Evolutionary conservation across 2,888 invertebrate genomes (phyloP).

Genomic region (Athetis lepigone): DNA sequence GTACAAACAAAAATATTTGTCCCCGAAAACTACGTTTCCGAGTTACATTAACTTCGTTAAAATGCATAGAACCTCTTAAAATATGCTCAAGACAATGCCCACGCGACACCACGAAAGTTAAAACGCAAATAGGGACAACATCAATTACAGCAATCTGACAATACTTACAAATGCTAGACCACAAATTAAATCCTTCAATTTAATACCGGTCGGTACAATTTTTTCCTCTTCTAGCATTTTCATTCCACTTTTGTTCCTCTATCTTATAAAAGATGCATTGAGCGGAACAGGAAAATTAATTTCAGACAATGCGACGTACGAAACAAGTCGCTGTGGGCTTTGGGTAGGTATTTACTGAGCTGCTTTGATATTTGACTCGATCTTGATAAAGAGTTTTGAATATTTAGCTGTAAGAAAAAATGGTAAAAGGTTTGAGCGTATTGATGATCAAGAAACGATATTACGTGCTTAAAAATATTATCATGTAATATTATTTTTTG

Average conservation of each 20-base stretch:
- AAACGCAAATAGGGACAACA: constrained; percentile 25
- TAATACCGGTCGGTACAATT: constrained; percentile 62
- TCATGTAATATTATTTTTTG: no score
- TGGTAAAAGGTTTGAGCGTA: not conserved
- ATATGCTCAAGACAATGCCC: not conserved
- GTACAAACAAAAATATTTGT: not conserved
- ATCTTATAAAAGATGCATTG: constrained; percentile 86
- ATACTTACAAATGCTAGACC: constrained; percentile 31
- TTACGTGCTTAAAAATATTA: no score
- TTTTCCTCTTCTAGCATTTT: constrained; percentile 74
- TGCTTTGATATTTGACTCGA: constrained; percentile 52
- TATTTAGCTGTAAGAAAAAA: not conserved
- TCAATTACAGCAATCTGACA: constrained; percentile 56
- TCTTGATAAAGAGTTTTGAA: constrained; percentile 15
- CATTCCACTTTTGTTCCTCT: constrained; percentile 74
- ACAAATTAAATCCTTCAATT: constrained; percentile 72
- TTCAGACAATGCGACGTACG: constrained; percentile 81
- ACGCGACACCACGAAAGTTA: constrained; percentile 1
- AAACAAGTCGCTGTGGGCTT: constrained; percentile 69
- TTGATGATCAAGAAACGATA: no score
- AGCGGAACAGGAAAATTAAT: constrained; percentile 88
- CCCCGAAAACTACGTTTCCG: not conserved
- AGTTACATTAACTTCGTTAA: not conserved
- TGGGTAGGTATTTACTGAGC: constrained; percentile 54
- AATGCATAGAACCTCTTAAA: not conserved